Conservation (phyloP, 2,113 vertebrate species). For the Eubucco bourcierii region DNA sequence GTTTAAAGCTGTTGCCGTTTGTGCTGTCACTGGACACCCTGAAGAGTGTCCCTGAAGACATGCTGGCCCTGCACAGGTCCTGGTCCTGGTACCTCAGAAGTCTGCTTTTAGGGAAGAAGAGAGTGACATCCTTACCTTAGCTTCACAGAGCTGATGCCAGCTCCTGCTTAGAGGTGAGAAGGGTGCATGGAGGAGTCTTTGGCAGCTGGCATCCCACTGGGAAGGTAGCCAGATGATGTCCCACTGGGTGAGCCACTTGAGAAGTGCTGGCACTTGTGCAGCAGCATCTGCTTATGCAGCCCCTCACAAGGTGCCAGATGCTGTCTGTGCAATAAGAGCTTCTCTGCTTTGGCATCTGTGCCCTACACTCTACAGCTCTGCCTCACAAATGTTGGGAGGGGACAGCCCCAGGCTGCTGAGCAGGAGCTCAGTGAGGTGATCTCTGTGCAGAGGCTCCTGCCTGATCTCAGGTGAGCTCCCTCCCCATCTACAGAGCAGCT, state of each 20-base stretch:
- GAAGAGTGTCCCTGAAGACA: no score
- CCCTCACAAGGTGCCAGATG: constrained; percentile 17
- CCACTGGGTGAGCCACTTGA: neutral
- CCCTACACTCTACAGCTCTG: neutral
- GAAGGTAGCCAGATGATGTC: neutral
- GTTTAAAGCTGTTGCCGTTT: no score
- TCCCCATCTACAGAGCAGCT: neutral
- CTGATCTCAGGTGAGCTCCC: neutral
- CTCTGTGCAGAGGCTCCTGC: neutral
- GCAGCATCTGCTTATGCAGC: constrained; percentile 29
- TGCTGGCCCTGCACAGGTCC: no score
- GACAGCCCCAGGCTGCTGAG: neutral
- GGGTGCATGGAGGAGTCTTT: neutral
- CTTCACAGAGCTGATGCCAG: neutral
- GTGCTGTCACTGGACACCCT: no score
- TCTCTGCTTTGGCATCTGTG: neutral
- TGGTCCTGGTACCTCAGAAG: neutral
- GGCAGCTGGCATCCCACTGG: neutral
- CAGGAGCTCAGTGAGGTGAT: neutral
- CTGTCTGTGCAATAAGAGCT: constrained; percentile 14
- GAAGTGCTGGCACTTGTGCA: neutral
- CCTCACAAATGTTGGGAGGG: neutral
- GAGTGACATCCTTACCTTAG: neutral
- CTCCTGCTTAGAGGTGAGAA: neutral
- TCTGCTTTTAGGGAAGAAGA: neutral